Conservation (phyloP, 2,797 vertebrate genomes). For the Antrozous pallidus region DNA sequence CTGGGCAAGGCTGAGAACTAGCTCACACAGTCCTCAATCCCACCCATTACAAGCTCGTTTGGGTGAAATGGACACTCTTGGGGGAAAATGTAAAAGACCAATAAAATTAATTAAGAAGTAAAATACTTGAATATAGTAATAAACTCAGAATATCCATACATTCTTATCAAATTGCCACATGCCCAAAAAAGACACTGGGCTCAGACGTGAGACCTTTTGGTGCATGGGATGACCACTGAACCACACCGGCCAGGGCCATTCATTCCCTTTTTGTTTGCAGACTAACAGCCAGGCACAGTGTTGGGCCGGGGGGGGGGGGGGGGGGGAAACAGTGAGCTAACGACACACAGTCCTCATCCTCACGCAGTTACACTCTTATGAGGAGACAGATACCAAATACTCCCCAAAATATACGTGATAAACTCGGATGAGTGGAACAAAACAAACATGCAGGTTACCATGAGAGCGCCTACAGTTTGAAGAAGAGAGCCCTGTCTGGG, state of each 20-base stretch:
- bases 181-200: neutral
- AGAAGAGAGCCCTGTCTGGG: neutral
- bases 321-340: neutral
- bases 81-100: neutral
- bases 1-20: neutral
- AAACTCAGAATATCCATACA: neutral
- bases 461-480: neutral
- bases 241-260: neutral
- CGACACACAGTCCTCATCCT: neutral
- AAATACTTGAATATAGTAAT: neutral
- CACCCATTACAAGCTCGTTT: neutral
- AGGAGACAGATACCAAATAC: neutral
- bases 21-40: neutral
- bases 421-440: neutral
- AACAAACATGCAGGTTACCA: neutral
- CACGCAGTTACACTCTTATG: neutral
- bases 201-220: neutral
- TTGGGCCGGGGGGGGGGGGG: accelerated
- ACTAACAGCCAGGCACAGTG: neutral
- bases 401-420: neutral
- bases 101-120: conserved; percentile 24
- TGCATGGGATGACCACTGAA: too few species aligned
- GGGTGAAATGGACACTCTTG: neutral
- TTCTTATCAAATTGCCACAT: conserved; percentile 23
- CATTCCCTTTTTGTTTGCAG: neutral